Conservation (phyloP, 2,113 vertebrate species). For the Mirounga angustirostris region DNA sequence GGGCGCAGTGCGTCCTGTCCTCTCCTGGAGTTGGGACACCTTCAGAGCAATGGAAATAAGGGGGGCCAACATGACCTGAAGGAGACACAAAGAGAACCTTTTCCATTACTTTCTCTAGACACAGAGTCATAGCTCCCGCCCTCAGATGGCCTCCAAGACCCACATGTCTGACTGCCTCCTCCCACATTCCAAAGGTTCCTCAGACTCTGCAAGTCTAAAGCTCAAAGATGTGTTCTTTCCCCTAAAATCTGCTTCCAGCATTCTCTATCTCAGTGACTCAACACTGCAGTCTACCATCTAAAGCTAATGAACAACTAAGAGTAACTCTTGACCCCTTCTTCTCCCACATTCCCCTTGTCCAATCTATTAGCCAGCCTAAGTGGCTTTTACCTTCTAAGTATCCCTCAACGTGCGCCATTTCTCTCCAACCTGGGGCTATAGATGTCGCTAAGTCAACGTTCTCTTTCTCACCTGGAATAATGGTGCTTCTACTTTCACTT, state of each 20-base stretch:
- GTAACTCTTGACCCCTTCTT: neutral
- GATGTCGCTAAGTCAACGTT: neutral
- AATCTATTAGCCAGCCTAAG: neutral
- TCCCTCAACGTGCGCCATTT: neutral
- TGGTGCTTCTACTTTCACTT: neutral
- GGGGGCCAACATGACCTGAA: constrained; percentile 96
- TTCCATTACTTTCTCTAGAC: neutral
- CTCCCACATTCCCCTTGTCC: neutral
- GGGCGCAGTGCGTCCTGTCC: constrained; percentile 93
- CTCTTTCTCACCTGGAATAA: neutral
- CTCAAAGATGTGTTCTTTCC: neutral
- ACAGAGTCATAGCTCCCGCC: neutral
- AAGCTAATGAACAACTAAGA: neutral
- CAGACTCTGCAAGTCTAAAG: neutral
- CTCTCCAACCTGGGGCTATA: neutral
- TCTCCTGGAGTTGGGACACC: constrained; percentile 95
- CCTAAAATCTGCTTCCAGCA: neutral
- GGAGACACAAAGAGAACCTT: constrained; percentile 15
- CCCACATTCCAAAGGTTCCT: neutral
- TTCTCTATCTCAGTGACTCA: neutral
- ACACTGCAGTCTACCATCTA: neutral
- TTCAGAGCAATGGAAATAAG: constrained; percentile 96
- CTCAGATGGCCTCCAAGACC: neutral
- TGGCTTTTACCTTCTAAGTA: no score
- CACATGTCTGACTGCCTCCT: neutral